These are phyloP conservation scores for Tenebrio molitor DNA, from an alignment of 1,140 invertebrate genomes.

Conservation along the genomic window DNA sequence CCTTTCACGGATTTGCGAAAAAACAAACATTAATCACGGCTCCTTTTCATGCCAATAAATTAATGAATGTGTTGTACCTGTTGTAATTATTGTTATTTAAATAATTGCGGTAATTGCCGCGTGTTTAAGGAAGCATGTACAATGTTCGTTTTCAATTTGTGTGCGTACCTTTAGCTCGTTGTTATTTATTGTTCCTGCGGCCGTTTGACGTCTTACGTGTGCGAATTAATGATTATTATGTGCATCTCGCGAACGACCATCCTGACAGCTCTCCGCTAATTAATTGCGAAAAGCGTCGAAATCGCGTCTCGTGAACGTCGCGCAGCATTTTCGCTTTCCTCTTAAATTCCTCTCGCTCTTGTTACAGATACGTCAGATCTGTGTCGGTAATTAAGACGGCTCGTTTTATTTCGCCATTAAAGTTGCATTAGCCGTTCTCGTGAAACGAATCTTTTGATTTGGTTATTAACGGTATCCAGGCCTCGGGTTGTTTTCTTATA, in stretches of 20 bases:
- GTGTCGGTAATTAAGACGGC: conserved; percentile 14
- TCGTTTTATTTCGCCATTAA: conserved; percentile 34
- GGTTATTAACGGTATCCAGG: conserved; percentile 19
- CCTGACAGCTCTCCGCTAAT: no score
- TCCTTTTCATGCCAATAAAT: conserved; percentile 30
- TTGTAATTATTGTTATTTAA: conserved; percentile 32
- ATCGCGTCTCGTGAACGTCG: neutral
- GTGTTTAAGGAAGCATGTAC: conserved; percentile 17
- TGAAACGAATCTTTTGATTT: conserved; percentile 39
- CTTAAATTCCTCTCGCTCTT: neutral
- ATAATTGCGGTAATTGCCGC: conserved; percentile 26
- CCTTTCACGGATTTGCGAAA: conserved; percentile 24
- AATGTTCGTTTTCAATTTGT: conserved; percentile 19
- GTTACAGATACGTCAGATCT: neutral
- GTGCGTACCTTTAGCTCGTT: neutral
- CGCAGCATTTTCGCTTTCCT: neutral
- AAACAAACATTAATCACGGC: conserved; percentile 23
- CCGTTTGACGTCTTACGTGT: neutral
- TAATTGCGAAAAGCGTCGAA: no score
- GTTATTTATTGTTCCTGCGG: neutral
- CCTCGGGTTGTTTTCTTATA: neutral
- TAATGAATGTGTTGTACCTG: conserved; percentile 28
- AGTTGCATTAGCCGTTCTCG: conserved; percentile 24
- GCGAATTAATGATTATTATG: neutral
- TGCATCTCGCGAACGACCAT: no score